Evolutionary conservation across 2,888 invertebrate genomes (phyloP), one percentile per base, ranked within the genome.

Genomic region (Hofmannophila pseudospretella): DNA sequence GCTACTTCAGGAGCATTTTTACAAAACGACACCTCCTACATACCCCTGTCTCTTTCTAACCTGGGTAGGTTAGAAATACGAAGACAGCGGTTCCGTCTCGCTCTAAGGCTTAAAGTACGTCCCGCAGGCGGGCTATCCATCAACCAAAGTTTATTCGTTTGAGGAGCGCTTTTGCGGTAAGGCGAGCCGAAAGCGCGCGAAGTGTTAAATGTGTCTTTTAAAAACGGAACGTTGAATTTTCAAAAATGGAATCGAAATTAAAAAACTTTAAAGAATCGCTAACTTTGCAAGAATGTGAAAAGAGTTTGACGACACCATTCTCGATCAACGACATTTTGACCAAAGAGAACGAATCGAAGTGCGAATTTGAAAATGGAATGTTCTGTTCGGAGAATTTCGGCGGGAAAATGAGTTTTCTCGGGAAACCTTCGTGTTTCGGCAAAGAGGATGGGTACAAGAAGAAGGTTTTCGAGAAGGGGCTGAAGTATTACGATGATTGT

Each of bases 311-410:
- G 7, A 93, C 92, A 7, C 92, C 93, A 22, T 93, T 93, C 72
- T 92, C 92, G 7, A 93, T 93, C 37, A 92, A 92, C 54, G 92
- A 93, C 57, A 93, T 93, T 65, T 71, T 93, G 58, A 90, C 90
- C n/a, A 85, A 80, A 47, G 89, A 87, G 59, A 84, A 80, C 34
- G 85, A 82, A 41, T 65, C 69, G 45, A 85, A 75, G 65, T 82
- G 72, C 52, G 73, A 76, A 46, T 78, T 79, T 65, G 81, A 81
- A 61, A 75, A 75, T 69, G 71, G 69, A 68, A 75, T 68, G 69
- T 79, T 75, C 52, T 65, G 71, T 51, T 55, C 65, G 40, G 63
- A 64, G 11, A 32, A 56, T 64, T 82, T 75, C 65, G 79, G 78
- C 70, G 78, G 65, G 73, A 79, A 78, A 59, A 61, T 74, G 54